Percentiles rank a stretch among this genome's conserved stretches.
phyloP scores from a whole-genome alignment of 1,140 invertebrate genomes.

The Habropoda laboriosa region DNA sequence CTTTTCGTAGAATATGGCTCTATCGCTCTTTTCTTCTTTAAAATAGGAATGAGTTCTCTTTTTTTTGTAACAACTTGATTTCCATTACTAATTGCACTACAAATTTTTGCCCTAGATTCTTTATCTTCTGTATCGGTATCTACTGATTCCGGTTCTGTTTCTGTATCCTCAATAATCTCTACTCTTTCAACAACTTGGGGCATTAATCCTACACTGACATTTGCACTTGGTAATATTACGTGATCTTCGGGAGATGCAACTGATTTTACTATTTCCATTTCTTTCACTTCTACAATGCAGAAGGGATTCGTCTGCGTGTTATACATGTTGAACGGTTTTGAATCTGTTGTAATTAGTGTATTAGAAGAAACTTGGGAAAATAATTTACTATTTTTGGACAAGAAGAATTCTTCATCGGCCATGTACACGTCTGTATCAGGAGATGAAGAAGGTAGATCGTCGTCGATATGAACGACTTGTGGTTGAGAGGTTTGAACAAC shows the following conservation, averaged over 20 bases:
- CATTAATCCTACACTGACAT: slow-evolving; percentile 76
- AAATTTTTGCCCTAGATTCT: slow-evolving; percentile 51
- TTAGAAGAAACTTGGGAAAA: slow-evolving; percentile 87
- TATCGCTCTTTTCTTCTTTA: slow-evolving; percentile 63
- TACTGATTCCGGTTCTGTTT: slow-evolving; percentile 82
- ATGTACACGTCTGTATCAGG: slow-evolving; percentile 47
- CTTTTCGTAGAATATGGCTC: slow-evolving; percentile 39
- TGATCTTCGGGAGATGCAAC: slow-evolving; percentile 79
- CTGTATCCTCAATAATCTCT: slow-evolving; percentile 82
- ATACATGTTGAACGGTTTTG: slow-evolving; percentile 53
- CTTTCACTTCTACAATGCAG: slow-evolving; percentile 83
- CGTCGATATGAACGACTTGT: slow-evolving; percentile 53
- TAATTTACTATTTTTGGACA: slow-evolving; percentile 86
- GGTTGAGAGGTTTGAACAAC: slow-evolving; percentile 76
- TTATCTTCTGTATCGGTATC: slow-evolving; percentile 83
- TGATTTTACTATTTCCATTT: slow-evolving; percentile 83
- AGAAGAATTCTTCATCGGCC: slow-evolving; percentile 80
- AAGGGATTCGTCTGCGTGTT: slow-evolving; percentile 73
- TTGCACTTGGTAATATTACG: slow-evolving; percentile 75
- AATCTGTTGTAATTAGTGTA: slow-evolving; percentile 73
- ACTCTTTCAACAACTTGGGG: slow-evolving; percentile 82
- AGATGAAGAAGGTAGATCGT: slow-evolving; percentile 56
- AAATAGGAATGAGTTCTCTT: slow-evolving; percentile 67
- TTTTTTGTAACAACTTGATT: slow-evolving; percentile 49
- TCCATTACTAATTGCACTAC: background rate